Evolutionary conservation across 2,888 invertebrate species (phyloP).

Genomic region (Cosmopolites sordidus): DNA sequence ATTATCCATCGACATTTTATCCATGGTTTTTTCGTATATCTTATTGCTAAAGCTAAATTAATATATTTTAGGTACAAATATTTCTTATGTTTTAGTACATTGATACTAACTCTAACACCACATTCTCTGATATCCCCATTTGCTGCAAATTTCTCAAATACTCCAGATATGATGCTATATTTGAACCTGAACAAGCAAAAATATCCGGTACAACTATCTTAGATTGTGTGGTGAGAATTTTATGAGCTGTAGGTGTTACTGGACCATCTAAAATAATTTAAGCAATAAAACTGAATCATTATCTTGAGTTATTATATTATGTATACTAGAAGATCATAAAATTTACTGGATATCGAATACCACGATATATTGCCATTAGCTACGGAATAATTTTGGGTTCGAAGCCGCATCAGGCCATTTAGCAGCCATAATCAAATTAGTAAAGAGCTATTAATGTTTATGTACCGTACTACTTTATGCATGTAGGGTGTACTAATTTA

Average conservation of each 20-base stretch:
- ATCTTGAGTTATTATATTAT: too few species aligned
- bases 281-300: too few species aligned
- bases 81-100: background rate
- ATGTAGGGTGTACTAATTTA: too few species aligned
- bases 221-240: conserved; percentile 35
- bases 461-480: too few species aligned
- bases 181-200: conserved; percentile 39
- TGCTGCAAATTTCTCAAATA: conserved; percentile 36
- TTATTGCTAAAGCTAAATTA: conserved; percentile 14
- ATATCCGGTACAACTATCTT: conserved; percentile 45
- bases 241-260: conserved; percentile 42
- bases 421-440: too few species aligned
- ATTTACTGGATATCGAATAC: too few species aligned
- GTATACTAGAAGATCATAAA: too few species aligned
- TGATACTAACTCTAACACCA: conserved; percentile 22
- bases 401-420: too few species aligned
- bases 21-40: conserved; percentile 9
- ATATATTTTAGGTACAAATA: background rate
- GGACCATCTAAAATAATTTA: conserved; percentile 39
- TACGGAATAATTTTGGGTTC: too few species aligned
- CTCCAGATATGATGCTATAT: conserved; percentile 42
- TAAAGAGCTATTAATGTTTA: too few species aligned
- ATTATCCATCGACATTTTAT: conserved; percentile 5
- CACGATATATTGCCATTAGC: too few species aligned
- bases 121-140: conserved; percentile 17